These are phyloP conservation scores for Ichneumon xanthorius DNA, from an alignment of 2,888 invertebrate species.

Conservation along the genomic window DNA sequence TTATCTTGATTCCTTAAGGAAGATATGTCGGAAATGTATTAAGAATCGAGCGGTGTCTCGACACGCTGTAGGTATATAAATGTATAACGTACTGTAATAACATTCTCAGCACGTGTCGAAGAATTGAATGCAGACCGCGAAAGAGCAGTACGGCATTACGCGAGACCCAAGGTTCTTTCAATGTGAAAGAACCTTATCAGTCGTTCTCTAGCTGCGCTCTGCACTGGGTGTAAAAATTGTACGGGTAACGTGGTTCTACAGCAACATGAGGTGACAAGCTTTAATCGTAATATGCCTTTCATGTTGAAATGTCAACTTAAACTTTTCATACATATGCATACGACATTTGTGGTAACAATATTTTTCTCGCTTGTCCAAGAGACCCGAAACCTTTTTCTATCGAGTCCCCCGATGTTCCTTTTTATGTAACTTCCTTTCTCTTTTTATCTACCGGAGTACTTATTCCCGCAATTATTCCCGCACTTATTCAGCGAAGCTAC, in stretches of 20 bases:
- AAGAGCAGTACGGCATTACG: not conserved
- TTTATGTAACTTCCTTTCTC: not conserved
- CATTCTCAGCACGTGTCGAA: not conserved
- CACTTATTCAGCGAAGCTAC: conserved; percentile 19
- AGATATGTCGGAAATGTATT: no score
- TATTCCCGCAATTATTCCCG: no score
- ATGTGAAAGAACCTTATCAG: conserved; percentile 3
- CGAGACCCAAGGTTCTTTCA: conserved; percentile 1
- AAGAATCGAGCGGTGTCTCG: not conserved
- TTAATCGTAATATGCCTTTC: conserved; percentile 20
- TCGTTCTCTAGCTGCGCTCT: not conserved
- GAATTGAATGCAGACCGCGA: conserved; percentile 13
- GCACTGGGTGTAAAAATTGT: not conserved
- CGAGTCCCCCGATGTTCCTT: not conserved
- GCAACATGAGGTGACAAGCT: conserved; percentile 30
- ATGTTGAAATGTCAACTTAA: not conserved
- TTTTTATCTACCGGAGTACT: not conserved
- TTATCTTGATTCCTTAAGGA: not conserved
- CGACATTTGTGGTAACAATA: not conserved
- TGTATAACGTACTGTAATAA: not conserved
- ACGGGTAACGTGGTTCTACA: not conserved
- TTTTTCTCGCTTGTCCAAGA: conserved; percentile 11
- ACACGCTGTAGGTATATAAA: not conserved
- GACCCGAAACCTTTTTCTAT: conserved; percentile 11
- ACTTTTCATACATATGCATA: not conserved